Evolutionary conservation across 2,797 vertebrate species (phyloP).

Genomic region (Artibeus jamaicensis): DNA sequence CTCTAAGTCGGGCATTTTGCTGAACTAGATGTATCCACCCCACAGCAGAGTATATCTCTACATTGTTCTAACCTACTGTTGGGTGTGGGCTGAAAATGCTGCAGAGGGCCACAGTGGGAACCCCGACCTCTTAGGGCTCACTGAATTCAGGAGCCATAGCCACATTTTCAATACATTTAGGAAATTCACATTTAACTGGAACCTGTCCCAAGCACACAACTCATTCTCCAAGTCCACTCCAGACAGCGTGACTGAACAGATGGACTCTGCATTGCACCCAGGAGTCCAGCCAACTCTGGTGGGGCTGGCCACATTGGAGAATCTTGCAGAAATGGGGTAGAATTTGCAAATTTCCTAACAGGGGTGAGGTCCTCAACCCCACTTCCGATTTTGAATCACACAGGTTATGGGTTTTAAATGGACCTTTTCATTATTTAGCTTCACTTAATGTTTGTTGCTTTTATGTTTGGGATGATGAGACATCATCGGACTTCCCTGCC

Average conservation of each 20-base stretch:
- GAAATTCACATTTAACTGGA: conserved; percentile 28
- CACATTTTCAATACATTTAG: conserved; percentile 34
- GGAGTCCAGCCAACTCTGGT: conserved; percentile 51
- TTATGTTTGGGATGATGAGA: conserved; percentile 68
- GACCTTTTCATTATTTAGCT: conserved; percentile 58
- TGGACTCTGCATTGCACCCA: conserved; percentile 28
- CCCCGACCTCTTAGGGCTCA: not conserved
- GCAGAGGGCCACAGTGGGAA: not conserved
- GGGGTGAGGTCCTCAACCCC: not conserved
- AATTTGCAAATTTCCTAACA: conserved; percentile 29
- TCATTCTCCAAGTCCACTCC: not conserved
- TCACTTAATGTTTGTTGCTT: conserved; percentile 27
- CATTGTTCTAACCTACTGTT: not conserved
- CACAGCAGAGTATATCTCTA: not conserved
- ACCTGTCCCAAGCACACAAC: not conserved
- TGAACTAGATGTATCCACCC: not conserved
- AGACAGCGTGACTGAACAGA: conserved; percentile 53
- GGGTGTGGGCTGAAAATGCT: not conserved
- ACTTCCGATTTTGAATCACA: not conserved
- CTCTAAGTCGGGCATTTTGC: not conserved
- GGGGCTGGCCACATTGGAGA: not conserved
- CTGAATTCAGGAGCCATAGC: not conserved
- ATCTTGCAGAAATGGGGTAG: not conserved
- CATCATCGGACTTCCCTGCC: conserved; percentile 75
- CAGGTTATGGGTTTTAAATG: conserved; percentile 45